phyloP scores from a whole-genome alignment of 1,140 invertebrate genomes.

The Grapholita molesta region DNA sequence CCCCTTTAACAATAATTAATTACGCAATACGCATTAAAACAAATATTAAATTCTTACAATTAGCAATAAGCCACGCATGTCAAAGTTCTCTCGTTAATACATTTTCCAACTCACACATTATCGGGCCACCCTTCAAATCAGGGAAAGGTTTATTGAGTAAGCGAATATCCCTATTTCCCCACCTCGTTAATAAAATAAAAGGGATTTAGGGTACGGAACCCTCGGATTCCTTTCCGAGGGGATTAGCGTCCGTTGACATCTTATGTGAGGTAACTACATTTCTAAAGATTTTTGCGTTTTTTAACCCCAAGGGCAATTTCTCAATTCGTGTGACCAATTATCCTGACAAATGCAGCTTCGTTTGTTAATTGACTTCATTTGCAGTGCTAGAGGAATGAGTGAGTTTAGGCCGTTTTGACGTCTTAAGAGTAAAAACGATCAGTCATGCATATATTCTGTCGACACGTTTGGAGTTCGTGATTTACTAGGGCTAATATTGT shows the following conservation, averaged over 20 bases:
- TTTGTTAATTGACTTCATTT: neutral
- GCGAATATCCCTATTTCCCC: constrained; percentile 8
- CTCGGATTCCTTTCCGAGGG: neutral
- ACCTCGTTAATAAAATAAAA: constrained; percentile 22
- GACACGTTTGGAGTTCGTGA: neutral
- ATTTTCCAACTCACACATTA: neutral
- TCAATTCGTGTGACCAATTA: neutral
- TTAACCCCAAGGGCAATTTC: neutral
- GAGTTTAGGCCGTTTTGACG: too few relatives aligned
- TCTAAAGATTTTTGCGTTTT: neutral
- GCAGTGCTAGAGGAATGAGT: neutral
- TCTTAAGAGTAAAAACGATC: too few relatives aligned
- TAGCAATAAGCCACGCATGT: neutral
- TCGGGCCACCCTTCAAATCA: neutral
- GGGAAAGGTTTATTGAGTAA: neutral
- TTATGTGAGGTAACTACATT: neutral
- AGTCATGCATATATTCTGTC: too few relatives aligned
- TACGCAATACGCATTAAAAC: neutral
- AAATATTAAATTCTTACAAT: neutral
- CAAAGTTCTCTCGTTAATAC: neutral
- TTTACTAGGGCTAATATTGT: too few relatives aligned
- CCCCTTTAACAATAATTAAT: neutral
- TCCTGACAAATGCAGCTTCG: neutral
- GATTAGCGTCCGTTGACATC: neutral
- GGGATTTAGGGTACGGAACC: constrained; percentile 11